Base-by-base conservation (phyloP, 2,113 vertebrate species). In the Mixornis gularis region DNA sequence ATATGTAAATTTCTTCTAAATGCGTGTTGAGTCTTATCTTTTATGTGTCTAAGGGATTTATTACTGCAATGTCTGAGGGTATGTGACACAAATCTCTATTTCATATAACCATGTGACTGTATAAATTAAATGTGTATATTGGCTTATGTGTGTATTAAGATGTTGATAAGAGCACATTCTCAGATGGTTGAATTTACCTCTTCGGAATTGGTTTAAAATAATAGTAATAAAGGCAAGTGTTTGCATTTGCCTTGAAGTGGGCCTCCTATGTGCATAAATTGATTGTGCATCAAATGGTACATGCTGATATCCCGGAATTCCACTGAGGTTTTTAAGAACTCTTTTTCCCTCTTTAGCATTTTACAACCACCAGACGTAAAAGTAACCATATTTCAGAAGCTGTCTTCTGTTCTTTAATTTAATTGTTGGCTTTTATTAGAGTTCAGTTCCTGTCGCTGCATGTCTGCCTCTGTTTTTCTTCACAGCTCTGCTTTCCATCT, bases 371-470 rank as follows among this genome's bases (percentile, higher is more conserved):
- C 25, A 60, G 43, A 63, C 55, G 48, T 69, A 79, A 68, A 81
- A 58, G 36, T 71, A 36, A 29, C 83, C 70, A 68, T 85, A 93
- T 74, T 60, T 71, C 49, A 89, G 59, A 83, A 17, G 21, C 56
- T 78, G 27, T 89, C 79, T 95, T 88, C 70, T 95, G 53, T 87
- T 93, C 17, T 90, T 43, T 95, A 70, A 92, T 93, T 79, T 86
- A 90, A 77, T 91, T 94, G 79, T 79, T 92, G 41, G 68, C 53
- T 95, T 79, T 91, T 94, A 79, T 84, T 44, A 77, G 66, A 65
- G 46, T 74, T 95, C 29, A 58, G 46, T 86, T 92, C 56, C 73
- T 93, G 70, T 94, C 0, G 1, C 49, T 92, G 79, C 59, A 29
- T 56, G 59, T 85, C 64, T 93, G 51, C n/a, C 36, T 84, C 53